Base-by-base conservation (phyloP, 1,140 invertebrate genomes). In the Bombus impatiens region DNA sequence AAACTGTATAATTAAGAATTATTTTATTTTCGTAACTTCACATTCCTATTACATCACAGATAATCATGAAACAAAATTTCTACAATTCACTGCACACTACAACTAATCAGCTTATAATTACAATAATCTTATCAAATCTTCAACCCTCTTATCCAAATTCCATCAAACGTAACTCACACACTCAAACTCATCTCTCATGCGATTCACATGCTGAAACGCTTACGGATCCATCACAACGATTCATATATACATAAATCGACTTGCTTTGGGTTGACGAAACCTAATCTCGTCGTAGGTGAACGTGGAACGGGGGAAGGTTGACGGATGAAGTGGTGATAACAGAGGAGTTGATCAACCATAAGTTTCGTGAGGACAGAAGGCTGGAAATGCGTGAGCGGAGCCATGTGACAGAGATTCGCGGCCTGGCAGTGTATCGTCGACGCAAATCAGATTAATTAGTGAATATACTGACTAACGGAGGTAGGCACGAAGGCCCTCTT, bases 381-480 rank as follows among this genome's bases (percentile, higher is more conserved):
- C 87, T 85, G 82, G 87, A 82, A 88, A 82, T 83, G 87, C 89
- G 89, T 88, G 86, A 35, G 59, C 62, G 47, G 44, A 37, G 83
- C 15, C 72, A 81, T 62, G 79, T 76, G 88, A 88, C 87, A 76
- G 72, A n/a, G 74, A 84, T 72, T 76, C 65, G 78, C 65, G 75
- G 67, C 53, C 67, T 67, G 72, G 32, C 22, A 40, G 42, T 86
- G 53, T 83, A 90, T 87, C 86, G 83, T 76, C 77, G 59, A 84
- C 70, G 71, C 75, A 87, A 88, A 91, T 91, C 87, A 91, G 80
- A 91, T 91, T 91, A 91, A 91, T 91, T 89, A 91, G 68, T 47
- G 74, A 89, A 62, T 86, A 79, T 42, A 72, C 72, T n/a, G 68
- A 72, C 82, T 79, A 92, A 91, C 83, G 89, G 78, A 87, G 85